Percentiles rank a stretch among this genome's conserved stretches.
These are phyloP conservation scores for Psammodynastes pulverulentus DNA, from an alignment of 2,113 vertebrate genomes.

Conservation along the genomic window DNA sequence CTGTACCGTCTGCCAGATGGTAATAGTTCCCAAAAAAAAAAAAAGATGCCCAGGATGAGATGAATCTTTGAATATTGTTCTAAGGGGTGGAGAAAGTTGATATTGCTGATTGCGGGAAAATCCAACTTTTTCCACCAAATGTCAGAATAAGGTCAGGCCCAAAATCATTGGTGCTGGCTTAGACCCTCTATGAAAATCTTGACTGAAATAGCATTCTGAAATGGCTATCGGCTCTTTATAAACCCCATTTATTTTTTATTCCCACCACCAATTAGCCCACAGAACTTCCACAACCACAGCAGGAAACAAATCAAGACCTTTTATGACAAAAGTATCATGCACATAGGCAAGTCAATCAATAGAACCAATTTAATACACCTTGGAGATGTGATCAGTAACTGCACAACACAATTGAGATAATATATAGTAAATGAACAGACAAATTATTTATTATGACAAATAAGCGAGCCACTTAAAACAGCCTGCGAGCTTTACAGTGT, in stretches of 20 bases:
- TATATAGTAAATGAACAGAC: neutral
- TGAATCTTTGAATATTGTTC: too few relatives aligned
- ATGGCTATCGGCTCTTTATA: neutral
- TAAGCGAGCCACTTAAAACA: neutral
- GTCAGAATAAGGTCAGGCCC: neutral
- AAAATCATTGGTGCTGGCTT: neutral
- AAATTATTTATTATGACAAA: neutral
- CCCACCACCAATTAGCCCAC: neutral
- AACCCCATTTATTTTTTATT: neutral
- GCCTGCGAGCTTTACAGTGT: neutral
- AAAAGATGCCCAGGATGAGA: too few relatives aligned
- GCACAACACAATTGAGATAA: neutral
- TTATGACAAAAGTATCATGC: neutral
- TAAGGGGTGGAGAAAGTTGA: neutral
- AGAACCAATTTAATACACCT: neutral
- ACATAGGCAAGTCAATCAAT: neutral
- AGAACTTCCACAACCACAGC: neutral
- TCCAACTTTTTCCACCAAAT: neutral
- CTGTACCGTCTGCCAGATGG: too few relatives aligned
- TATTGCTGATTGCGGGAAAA: neutral
- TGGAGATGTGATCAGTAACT: neutral
- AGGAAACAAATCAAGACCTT: neutral
- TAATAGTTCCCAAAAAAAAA: too few relatives aligned
- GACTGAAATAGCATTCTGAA: neutral
- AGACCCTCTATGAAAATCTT: neutral